phyloP scores from a whole-genome alignment of 2,113 vertebrate species.

The Lonchura striata region DNA sequence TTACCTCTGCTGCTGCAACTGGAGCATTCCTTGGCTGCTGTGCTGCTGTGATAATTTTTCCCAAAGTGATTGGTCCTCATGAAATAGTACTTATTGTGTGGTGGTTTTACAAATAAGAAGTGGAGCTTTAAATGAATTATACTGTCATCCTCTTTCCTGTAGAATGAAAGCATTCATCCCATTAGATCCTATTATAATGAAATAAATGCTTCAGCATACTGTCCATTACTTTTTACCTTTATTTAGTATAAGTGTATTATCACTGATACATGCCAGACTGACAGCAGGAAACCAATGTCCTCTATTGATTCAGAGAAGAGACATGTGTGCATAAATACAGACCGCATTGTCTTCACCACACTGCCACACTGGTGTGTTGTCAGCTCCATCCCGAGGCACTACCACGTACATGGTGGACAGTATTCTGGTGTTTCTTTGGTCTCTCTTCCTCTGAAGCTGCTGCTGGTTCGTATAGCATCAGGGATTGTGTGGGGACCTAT shows the following conservation, averaged over 20 bases:
- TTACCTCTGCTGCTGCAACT: background rate
- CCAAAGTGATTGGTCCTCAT: background rate
- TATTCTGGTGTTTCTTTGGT: background rate
- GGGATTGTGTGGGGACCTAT: background rate
- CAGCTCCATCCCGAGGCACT: background rate
- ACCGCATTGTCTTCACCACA: background rate
- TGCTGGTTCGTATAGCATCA: background rate
- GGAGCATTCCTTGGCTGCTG: background rate
- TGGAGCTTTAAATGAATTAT: slow-evolving; percentile 53
- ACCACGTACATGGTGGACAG: background rate
- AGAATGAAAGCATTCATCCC: slow-evolving; percentile 4
- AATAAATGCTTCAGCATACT: slow-evolving; percentile 8
- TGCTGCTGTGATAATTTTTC: background rate
- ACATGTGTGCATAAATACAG: background rate
- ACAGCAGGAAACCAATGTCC: slow-evolving; percentile 1
- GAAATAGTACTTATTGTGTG: background rate
- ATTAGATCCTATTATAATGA: slow-evolving; percentile 25
- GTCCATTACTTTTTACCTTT: slow-evolving; percentile 19
- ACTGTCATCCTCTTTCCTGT: slow-evolving; percentile 52
- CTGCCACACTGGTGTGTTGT: background rate
- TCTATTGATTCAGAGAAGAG: background rate
- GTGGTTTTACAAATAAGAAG: slow-evolving; percentile 42
- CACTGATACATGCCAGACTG: slow-evolving; percentile 6
- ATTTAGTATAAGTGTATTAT: slow-evolving; percentile 36
- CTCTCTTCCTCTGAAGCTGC: background rate